Evolutionary conservation across 2,797 vertebrate species (phyloP), one percentile per base, ranked within the genome.

Genomic region (Coregonus ussuriensis): DNA sequence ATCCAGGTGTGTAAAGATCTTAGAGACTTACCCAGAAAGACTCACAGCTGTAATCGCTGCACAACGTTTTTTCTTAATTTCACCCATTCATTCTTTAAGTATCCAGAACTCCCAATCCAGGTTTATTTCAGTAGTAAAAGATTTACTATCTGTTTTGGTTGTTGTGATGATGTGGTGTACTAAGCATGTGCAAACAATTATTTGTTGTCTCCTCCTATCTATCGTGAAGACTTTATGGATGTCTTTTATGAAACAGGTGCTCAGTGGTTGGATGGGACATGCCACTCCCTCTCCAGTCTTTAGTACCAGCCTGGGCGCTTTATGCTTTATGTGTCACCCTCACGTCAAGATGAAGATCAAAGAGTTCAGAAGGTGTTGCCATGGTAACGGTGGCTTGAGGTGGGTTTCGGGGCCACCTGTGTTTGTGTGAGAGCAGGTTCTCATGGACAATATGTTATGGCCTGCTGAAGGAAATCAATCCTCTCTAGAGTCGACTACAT

Each of bases 101-200:
- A 56, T 73, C 54, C 13, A 21, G 1, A 65, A 71, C 79, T 35
- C 78, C 82, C 85, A 18, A 75, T 83, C 74, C 77, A 83, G 79
- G 75, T 79, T 81, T 35, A 66, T 52, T 73, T n/a, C 75, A 29
- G 35, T n/a, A 11, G 62, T 69, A 67, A 63, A 4, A 85, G 76
- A 87, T 86, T 83, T 83, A 84, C 78, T 81, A 78, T 54, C 66
- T 75, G 54, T 72, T 84, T 85, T 81, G 74, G 76, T 77, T 75
- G 70, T 69, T n/a, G 65, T 72, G 16, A 74, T 80, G 74, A 78
- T 52, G 31, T 53, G 15, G 79, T 79, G 83, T 80, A 74, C 53
- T 82, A 78, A 77, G 87, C 81, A 82, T 86, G 88, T 72, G 74
- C 59, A 74, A 7, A 47, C 41, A 66, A 72, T 77, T 84, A 74